Percentiles rank a stretch among this genome's conserved stretches.
These are phyloP conservation scores for Mustelus asterias DNA, from an alignment of 2,113 vertebrate genomes.

Conservation along the genomic window DNA sequence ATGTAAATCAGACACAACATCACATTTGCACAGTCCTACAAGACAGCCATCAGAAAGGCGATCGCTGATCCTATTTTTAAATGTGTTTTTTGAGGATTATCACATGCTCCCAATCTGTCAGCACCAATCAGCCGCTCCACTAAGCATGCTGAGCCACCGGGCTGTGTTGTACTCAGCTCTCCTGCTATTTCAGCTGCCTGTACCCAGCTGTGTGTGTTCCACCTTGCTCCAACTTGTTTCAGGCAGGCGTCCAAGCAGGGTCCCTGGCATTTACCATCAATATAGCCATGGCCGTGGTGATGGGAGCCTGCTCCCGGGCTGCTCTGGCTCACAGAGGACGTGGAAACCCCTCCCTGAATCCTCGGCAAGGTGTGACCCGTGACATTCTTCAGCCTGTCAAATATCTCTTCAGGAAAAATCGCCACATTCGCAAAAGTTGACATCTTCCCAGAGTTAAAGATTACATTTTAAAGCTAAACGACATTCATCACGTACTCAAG, in stretches of 20 bases:
- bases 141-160: neutral
- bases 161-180: neutral
- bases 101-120: conserved; percentile 10
- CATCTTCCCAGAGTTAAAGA: neutral
- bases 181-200: neutral
- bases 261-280: neutral
- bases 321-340: neutral
- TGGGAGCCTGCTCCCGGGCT: neutral
- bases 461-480: neutral
- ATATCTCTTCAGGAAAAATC: neutral
- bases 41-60: neutral
- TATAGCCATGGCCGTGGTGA: too few species aligned
- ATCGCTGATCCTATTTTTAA: neutral
- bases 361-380: neutral
- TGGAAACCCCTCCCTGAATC: neutral
- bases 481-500: neutral
- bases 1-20: neutral
- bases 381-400: neutral
- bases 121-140: neutral
- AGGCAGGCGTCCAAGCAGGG: neutral
- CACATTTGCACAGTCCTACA: neutral
- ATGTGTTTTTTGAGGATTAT: neutral
- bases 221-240: too few species aligned
- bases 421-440: neutral
- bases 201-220: neutral